Base-by-base conservation (phyloP, 2,888 invertebrate species). In the Ernsta delagoae region DNA sequence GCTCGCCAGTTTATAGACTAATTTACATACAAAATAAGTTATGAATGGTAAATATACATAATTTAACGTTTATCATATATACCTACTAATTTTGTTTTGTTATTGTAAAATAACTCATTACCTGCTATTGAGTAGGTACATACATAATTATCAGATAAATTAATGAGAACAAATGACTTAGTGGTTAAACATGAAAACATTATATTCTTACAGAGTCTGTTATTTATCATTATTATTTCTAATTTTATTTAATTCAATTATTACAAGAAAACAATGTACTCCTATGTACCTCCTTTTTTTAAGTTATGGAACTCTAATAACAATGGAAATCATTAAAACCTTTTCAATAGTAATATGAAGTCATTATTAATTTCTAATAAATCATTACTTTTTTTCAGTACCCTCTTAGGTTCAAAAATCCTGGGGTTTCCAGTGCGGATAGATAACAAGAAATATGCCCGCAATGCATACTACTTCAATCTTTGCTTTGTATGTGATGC, bases 391-490 rank as follows among this genome's bases (percentile, higher is more conserved):
- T 34, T n/a, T 39, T n/a, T 60, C 59, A 97, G 97, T 71, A 96
- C 96, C 53, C 94, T 96, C 0, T 92, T 95, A 39, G 96, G 96
- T 56, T 95, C 95, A 70, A 97, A 97, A 87, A 96, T 97, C 78
- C 91, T 97, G 56, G 97, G 97, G 0, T 97, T 96, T 84, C 97
- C 97, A 0, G 96, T 97, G 45, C 94, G 95, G 73, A 97, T 97
- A 75, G 96, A 96, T 78, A 95, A 96, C 83, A 95, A 95, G 78
- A 96, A 96, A 80, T 97, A 97, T 85, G 95, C 95, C 5, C 92
- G 97, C 64, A 97, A 97, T 86, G 96, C 96, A 8, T 96, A 96
- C 81, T 96, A 97, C 80, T 98, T 97, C 89, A 98, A 97, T 86
- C 88, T 97, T 24, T 97, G 97, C 85, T 97, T 98, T 82, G 97